phyloP scores from a whole-genome alignment of 2,797 vertebrate species.

The Pelochelys cantorii region DNA sequence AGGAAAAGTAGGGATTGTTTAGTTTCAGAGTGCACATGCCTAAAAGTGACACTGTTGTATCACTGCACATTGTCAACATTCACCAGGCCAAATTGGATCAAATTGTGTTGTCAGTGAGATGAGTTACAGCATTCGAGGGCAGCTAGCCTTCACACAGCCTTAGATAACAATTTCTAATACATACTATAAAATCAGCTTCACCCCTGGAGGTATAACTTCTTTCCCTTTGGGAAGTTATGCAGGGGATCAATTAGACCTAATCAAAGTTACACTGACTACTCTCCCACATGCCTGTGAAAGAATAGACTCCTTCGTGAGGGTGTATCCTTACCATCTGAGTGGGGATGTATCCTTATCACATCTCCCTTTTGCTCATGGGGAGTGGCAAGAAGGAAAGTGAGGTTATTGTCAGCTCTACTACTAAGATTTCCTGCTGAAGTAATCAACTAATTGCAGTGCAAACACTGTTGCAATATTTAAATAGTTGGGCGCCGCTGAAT shows the following conservation, averaged over 20 bases:
- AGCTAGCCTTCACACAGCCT: neutral
- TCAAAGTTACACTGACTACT: neutral
- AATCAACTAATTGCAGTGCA: neutral
- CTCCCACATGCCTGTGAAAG: neutral
- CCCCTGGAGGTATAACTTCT: neutral
- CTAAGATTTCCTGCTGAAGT: neutral
- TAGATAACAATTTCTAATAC: neutral
- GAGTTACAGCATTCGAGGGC: neutral
- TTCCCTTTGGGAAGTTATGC: neutral
- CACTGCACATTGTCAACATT: neutral
- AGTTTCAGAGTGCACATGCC: neutral
- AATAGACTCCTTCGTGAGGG: neutral
- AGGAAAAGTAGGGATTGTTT: neutral
- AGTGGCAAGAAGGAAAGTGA: neutral
- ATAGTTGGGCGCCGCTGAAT: constrained; percentile 21
- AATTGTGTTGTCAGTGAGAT: neutral
- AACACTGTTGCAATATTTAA: neutral
- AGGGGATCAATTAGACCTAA: neutral
- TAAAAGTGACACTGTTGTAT: neutral
- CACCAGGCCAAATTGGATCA: neutral
- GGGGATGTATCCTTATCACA: no score
- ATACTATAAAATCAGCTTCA: neutral
- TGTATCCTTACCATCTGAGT: neutral
- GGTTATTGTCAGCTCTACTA: neutral
- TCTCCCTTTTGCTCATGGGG: constrained; percentile 3